Evolutionary conservation across 2,888 invertebrate genomes (phyloP).

Genomic region (Drosophila glabriapex): DNA sequence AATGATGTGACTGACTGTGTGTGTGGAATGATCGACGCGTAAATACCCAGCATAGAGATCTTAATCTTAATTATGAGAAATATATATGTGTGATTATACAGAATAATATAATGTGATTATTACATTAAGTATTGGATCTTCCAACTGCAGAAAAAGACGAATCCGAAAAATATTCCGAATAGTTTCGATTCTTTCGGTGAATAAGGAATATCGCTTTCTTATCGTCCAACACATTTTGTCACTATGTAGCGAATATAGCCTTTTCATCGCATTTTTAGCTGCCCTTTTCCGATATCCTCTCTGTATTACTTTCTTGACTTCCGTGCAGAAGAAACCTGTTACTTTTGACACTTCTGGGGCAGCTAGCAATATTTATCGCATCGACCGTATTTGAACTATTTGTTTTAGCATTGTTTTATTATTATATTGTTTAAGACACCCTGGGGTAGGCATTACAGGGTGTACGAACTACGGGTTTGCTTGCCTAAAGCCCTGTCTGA

Average conservation of each 20-base stretch:
- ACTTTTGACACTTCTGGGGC: background rate
- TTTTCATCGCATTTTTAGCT: background rate
- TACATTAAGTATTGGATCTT: background rate
- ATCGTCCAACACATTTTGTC: no score
- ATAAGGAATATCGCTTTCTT: background rate
- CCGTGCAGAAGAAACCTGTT: background rate
- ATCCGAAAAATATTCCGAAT: background rate
- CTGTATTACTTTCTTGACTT: background rate
- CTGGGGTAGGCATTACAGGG: conserved; percentile 3
- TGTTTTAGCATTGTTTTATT: no score
- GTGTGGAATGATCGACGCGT: background rate
- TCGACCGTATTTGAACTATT: background rate
- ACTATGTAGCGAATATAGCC: background rate
- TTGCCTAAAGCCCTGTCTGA: background rate
- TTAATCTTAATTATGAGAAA: background rate
- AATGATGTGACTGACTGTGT: background rate
- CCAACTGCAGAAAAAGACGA: background rate
- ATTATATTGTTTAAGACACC: background rate
- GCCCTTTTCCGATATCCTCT: background rate
- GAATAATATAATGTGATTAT: background rate
- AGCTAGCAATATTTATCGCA: background rate
- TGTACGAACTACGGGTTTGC: background rate
- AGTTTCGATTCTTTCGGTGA: background rate
- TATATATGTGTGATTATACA: background rate
- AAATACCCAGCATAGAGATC: background rate